Conservation (phyloP, 2,113 vertebrate species). For the Rafetus swinhoei region DNA sequence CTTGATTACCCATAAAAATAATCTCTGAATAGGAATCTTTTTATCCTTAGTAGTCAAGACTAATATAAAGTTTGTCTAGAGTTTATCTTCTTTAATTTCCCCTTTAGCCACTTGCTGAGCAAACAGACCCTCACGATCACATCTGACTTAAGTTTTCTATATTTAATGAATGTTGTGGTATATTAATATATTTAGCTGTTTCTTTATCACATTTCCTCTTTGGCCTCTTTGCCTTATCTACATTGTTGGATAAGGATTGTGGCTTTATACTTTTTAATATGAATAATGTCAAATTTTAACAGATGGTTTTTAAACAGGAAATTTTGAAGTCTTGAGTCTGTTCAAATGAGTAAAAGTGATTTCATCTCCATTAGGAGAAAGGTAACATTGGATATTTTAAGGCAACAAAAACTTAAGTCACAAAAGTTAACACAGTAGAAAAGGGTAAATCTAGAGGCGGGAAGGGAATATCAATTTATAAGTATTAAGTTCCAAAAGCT, state of each 20-base stretch:
- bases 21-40: neutral
- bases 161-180: neutral
- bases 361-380: neutral
- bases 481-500: neutral
- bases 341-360: neutral
- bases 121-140: neutral
- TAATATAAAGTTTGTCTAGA: neutral
- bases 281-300: neutral
- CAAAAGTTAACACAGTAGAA: neutral
- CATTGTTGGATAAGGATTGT: neutral
- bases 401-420: neutral
- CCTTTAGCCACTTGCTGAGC: neutral
- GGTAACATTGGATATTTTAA: neutral
- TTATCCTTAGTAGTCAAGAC: neutral
- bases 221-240: neutral
- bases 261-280: neutral
- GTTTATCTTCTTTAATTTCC: conserved; percentile 6
- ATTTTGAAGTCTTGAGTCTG: neutral
- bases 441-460: neutral
- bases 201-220: neutral
- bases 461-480: neutral
- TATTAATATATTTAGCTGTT: neutral
- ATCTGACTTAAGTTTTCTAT: neutral
- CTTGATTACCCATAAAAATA: neutral
- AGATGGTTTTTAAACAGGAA: neutral